Conservation (phyloP, 2,797 vertebrate genomes). For the Chelon labrosus region DNA sequence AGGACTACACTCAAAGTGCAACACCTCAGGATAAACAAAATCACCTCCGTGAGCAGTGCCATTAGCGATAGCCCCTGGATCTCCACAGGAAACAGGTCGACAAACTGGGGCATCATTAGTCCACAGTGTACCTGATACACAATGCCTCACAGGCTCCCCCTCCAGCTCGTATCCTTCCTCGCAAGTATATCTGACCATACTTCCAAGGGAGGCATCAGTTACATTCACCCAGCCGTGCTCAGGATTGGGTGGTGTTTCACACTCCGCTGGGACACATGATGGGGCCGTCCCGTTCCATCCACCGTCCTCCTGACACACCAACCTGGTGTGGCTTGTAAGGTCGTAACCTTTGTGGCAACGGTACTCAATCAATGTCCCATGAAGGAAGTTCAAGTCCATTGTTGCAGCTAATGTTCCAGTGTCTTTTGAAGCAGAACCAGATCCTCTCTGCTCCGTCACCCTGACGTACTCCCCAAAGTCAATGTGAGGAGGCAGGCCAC, state of each 20-base stretch:
- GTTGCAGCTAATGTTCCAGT: slow-evolving; percentile 32
- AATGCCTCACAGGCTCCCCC: slow-evolving; percentile 88
- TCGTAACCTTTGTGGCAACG: slow-evolving; percentile 91
- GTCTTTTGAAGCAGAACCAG: slow-evolving; percentile 47
- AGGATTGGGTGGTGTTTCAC: slow-evolving; percentile 84
- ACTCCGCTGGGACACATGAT: slow-evolving; percentile 89
- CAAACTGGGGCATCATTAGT: slow-evolving; percentile 87
- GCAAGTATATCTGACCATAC: slow-evolving; percentile 88
- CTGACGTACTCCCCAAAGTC: slow-evolving; percentile 94
- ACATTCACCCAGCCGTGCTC: slow-evolving; percentile 89
- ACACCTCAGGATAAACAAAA: slow-evolving; percentile 81
- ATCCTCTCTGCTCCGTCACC: slow-evolving; percentile 69
- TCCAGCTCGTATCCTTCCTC: slow-evolving; percentile 88
- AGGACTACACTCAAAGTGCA: slow-evolving; percentile 88
- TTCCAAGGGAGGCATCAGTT: slow-evolving; percentile 87
- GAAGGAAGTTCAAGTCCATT: slow-evolving; percentile 88
- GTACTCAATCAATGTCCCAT: slow-evolving; percentile 89
- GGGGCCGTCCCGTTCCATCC: slow-evolving; percentile 96
- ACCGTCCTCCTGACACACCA: slow-evolving; percentile 93
- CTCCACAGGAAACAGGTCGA: slow-evolving; percentile 82
- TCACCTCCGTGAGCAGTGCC: slow-evolving; percentile 84
- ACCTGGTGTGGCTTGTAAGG: slow-evolving; percentile 82
- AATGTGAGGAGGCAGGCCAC: slow-evolving; percentile 96
- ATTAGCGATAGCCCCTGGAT: slow-evolving; percentile 84
- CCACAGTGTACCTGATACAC: slow-evolving; percentile 90